phyloP scores from a whole-genome alignment of 1,140 invertebrate species.

The Branchinecta lynchi region DNA sequence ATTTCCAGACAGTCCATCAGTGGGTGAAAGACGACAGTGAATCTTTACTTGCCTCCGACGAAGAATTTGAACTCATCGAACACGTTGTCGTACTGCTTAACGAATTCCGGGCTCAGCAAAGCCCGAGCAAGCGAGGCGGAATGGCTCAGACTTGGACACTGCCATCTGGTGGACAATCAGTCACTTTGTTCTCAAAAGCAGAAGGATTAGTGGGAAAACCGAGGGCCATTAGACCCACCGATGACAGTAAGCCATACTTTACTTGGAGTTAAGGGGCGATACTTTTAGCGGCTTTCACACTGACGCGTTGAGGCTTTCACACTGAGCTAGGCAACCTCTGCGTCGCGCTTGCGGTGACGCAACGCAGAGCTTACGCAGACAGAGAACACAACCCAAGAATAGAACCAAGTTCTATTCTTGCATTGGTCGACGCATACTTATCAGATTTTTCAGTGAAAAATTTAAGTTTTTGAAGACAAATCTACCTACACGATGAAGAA shows the following conservation, averaged over 20 bases:
- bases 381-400: too few species aligned
- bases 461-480: too few species aligned
- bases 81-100: slow-evolving; percentile 44
- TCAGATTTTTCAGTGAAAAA: too few species aligned
- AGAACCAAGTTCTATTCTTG: too few species aligned
- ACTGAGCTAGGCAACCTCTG: too few species aligned
- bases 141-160: slow-evolving; percentile 49
- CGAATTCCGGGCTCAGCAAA: slow-evolving; percentile 39
- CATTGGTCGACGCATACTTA: too few species aligned
- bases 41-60: slow-evolving; percentile 36
- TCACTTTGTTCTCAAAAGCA: slow-evolving; percentile 38
- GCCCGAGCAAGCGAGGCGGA: neutral
- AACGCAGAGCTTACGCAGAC: too few species aligned
- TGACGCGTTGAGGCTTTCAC: too few species aligned
- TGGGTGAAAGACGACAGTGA: slow-evolving; percentile 47
- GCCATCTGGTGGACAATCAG: slow-evolving; percentile 47
- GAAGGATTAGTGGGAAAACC: slow-evolving; percentile 30
- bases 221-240: slow-evolving; percentile 41
- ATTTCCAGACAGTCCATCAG: slow-evolving; percentile 45
- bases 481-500: too few species aligned
- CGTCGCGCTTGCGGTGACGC: too few species aligned
- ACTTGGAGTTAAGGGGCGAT: too few species aligned
- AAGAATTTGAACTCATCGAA: slow-evolving; percentile 48
- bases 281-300: too few species aligned
- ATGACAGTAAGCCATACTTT: slow-evolving; percentile 43